Conservation (phyloP, 2,797 vertebrate genomes). For the Phyllotis vaccarum region DNA sequence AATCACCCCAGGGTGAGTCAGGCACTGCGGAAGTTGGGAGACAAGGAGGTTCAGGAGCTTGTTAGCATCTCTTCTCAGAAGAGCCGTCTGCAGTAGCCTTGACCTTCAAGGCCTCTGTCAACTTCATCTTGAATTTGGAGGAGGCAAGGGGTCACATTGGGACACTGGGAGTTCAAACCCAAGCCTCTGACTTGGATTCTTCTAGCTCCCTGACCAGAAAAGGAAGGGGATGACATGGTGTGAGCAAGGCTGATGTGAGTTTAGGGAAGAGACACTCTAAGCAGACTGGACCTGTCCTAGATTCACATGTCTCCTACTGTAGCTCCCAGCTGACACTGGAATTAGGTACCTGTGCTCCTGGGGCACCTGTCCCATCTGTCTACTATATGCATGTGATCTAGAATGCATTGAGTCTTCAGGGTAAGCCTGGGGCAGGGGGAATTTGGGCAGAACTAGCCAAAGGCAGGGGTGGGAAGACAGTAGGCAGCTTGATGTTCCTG, state of each 20-base stretch:
- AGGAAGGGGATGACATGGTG: neutral
- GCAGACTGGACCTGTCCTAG: neutral
- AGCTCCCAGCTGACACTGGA: too few relatives aligned
- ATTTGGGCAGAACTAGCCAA: neutral
- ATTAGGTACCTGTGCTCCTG: neutral
- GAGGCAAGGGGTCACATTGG: neutral
- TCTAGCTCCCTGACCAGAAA: fast-evolving
- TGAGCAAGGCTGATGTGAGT: neutral
- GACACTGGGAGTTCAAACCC: neutral
- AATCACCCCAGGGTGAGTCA: neutral
- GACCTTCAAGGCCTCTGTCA: neutral
- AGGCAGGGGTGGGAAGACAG: neutral
- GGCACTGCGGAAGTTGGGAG: too few relatives aligned
- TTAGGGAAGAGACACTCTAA: neutral
- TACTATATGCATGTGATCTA: neutral
- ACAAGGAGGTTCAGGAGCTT: neutral
- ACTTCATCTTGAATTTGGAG: neutral
- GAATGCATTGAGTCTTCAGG: neutral
- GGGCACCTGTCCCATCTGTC: neutral
- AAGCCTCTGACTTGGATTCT: neutral
- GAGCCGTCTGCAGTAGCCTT: too few relatives aligned
- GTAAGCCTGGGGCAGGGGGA: neutral
- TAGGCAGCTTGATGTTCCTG: neutral
- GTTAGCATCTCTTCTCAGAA: neutral
- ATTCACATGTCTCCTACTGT: neutral